phyloP scores from a whole-genome alignment of 92 coral and sea anemone genomes.

The Porites lobata region DNA sequence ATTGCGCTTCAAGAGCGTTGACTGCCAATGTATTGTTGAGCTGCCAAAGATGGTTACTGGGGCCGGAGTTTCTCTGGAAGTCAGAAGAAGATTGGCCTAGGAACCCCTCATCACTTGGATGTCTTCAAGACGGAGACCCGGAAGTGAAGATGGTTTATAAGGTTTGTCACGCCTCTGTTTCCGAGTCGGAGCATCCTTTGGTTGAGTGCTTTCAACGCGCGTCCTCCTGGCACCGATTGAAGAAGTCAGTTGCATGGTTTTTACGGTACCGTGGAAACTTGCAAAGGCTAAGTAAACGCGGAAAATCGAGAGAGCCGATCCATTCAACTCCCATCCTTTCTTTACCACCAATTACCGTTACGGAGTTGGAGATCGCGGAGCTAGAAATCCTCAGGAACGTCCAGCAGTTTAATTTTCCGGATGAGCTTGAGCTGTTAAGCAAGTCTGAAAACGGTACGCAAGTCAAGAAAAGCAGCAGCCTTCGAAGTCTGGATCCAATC shows the following conservation, averaged over 20 bases:
- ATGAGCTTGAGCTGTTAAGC: constrained; percentile 9
- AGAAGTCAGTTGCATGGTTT: constrained; percentile 47
- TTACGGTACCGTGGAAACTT: constrained; percentile 17
- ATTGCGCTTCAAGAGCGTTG: constrained; percentile 27
- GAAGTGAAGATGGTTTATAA: constrained; percentile 34
- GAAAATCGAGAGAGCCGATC: not conserved
- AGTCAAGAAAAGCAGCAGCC: constrained; percentile 38
- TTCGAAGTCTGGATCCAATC: constrained; percentile 31
- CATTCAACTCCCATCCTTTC: not conserved
- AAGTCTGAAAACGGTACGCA: not conserved
- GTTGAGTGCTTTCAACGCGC: constrained; percentile 2
- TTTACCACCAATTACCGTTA: not conserved
- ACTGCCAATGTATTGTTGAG: constrained; percentile 14
- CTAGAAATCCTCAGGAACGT: constrained; percentile 19
- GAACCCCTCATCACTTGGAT: constrained; percentile 8
- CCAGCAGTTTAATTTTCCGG: constrained; percentile 35
- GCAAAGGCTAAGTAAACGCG: not conserved
- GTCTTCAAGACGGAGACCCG: constrained; percentile 17
- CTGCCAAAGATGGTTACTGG: too few species aligned
- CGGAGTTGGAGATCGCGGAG: constrained; percentile 39
- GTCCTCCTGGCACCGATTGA: constrained; percentile 28
- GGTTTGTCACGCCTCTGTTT: not conserved
- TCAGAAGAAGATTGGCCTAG: constrained; percentile 35
- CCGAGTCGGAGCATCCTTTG: not conserved
- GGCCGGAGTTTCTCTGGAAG: constrained; percentile 6